These are phyloP conservation scores for Andinoacara biseriatus DNA, from an alignment of 2,113 vertebrate species.

Conservation along the genomic window DNA sequence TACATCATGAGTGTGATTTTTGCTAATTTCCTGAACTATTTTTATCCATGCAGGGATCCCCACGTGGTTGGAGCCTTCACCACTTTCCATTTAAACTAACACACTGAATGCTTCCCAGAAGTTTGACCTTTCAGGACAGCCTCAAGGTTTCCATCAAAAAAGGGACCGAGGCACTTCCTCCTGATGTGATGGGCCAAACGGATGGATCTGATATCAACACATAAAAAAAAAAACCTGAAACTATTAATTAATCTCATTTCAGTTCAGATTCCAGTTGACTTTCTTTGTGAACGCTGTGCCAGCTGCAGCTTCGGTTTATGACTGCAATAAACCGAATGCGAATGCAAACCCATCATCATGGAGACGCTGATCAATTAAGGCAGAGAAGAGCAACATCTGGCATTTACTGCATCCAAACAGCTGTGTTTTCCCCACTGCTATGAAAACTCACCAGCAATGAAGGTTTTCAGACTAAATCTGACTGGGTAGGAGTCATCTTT, in stretches of 20 bases:
- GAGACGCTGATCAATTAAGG: constrained; percentile 3
- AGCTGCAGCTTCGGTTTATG: neutral
- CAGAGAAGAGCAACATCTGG: neutral
- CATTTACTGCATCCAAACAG: constrained; percentile 4
- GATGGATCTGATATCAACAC: neutral
- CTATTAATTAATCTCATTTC: neutral
- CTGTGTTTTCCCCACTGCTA: neutral
- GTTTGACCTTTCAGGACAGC: neutral
- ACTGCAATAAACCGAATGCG: neutral
- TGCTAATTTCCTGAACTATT: too few species aligned
- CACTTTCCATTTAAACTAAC: neutral
- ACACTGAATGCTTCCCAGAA: neutral
- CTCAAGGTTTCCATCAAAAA: neutral
- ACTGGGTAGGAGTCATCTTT: neutral
- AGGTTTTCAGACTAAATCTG: neutral
- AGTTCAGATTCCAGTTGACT: neutral
- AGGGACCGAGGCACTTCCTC: neutral
- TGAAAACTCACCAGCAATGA: neutral
- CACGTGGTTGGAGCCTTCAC: too few species aligned
- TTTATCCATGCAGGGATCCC: too few species aligned
- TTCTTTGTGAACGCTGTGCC: neutral
- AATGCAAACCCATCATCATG: neutral
- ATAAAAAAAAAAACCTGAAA: neutral
- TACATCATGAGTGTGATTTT: too few species aligned
- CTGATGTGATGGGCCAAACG: neutral